Evolutionary conservation across 1,140 invertebrate species (phyloP).

Genomic region (Drosophila navojoa): DNA sequence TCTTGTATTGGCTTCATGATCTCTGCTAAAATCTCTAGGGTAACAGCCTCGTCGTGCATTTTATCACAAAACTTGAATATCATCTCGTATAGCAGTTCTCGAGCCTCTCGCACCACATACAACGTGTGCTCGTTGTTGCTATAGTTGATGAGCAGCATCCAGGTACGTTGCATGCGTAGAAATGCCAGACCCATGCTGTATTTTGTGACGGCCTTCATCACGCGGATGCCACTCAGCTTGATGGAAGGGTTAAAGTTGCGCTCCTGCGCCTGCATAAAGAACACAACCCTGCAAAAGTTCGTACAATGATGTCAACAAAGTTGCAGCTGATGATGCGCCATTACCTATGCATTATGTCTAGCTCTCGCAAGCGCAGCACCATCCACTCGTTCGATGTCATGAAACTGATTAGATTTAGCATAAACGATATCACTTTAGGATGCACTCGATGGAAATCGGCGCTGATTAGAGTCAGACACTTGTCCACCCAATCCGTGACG

Average conservation of each 20-base stretch:
- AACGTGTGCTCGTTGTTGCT: conserved; percentile 86
- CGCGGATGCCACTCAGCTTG: conserved; percentile 86
- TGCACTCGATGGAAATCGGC: conserved; percentile 64
- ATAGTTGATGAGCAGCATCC: conserved; percentile 85
- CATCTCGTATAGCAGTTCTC: conserved; percentile 85
- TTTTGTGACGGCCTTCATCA: conserved; percentile 85
- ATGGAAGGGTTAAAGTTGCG: conserved; percentile 84
- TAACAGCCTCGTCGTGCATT: conserved; percentile 81
- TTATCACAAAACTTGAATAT: conserved; percentile 85
- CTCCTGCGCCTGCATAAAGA: conserved; percentile 51
- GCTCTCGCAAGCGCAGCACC: conserved; percentile 63
- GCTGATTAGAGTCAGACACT: conserved; percentile 59
- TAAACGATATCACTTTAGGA: conserved; percentile 79
- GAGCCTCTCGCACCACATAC: conserved; percentile 87
- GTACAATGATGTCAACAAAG: neutral
- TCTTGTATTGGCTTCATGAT: conserved; percentile 85
- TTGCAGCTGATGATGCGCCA: neutral
- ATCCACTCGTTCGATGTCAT: conserved; percentile 73
- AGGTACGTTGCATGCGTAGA: conserved; percentile 85
- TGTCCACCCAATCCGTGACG: conserved; percentile 73
- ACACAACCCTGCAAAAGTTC: conserved; percentile 46
- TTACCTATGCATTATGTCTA: conserved; percentile 67
- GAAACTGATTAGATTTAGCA: conserved; percentile 79
- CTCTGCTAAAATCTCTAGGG: conserved; percentile 84
- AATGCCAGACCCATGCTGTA: conserved; percentile 86